Conservation (phyloP, 2,888 invertebrate genomes). For the Lissocephala sabroskyi region DNA sequence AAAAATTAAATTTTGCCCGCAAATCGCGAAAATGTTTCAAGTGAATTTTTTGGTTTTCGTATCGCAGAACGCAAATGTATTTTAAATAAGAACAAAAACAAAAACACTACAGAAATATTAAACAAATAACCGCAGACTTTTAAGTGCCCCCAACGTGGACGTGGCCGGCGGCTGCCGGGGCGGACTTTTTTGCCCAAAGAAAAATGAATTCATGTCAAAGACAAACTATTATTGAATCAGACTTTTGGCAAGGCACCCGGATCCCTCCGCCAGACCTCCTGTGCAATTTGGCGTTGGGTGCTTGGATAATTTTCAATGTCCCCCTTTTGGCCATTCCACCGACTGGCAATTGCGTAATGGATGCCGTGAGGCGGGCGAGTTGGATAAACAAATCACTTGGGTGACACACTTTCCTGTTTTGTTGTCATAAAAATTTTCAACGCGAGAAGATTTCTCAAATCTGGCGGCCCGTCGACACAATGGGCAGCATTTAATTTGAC, state of each 20-base stretch:
- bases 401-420: slow-evolving; percentile 59
- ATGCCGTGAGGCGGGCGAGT: slow-evolving; percentile 35
- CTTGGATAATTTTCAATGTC: background rate
- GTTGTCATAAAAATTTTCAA: slow-evolving; percentile 48
- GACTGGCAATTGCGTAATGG: slow-evolving; percentile 43
- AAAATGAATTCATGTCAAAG: slow-evolving; percentile 65
- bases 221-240: slow-evolving; percentile 55
- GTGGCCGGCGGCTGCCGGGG: too few species aligned
- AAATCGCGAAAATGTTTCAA: slow-evolving; percentile 23
- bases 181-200: slow-evolving; percentile 20
- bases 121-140: slow-evolving; percentile 27
- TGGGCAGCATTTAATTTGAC: slow-evolving; percentile 49
- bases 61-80: too few species aligned
- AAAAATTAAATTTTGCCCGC: slow-evolving; percentile 5
- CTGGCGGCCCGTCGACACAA: too few species aligned
- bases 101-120: slow-evolving; percentile 13
- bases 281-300: slow-evolving; percentile 4
- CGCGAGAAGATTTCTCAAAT: slow-evolving; percentile 10
- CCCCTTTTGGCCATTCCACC: too few species aligned
- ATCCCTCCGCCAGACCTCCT: too few species aligned
- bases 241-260: slow-evolving; percentile 59
- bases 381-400: slow-evolving; percentile 57
- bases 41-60: slow-evolving; percentile 38
- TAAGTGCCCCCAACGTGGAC: too few species aligned
- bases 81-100: slow-evolving; percentile 17